Conservation (phyloP, 2,113 vertebrate genomes). For the Tylochromis polylepis region DNA sequence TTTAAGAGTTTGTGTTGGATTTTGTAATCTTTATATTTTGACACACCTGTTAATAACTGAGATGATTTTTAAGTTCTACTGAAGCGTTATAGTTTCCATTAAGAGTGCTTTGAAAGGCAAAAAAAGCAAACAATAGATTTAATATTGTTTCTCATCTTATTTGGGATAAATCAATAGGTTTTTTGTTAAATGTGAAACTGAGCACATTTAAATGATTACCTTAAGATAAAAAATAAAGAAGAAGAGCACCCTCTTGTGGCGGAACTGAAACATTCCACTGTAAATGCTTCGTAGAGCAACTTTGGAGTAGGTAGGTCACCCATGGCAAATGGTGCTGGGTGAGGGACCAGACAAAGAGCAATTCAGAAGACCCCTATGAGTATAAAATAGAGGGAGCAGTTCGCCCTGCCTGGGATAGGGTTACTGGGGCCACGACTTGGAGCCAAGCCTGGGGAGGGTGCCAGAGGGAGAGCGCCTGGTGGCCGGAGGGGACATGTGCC, state of each 20-base stretch:
- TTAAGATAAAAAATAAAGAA: neutral
- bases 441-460: too few species aligned
- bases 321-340: too few species aligned
- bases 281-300: too few species aligned
- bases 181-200: neutral
- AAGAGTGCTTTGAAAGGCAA: neutral
- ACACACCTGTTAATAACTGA: neutral
- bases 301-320: too few species aligned
- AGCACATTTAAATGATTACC: fast-evolving
- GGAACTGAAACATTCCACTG: neutral
- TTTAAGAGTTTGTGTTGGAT: neutral
- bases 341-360: too few species aligned
- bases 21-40: neutral
- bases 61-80: neutral
- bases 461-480: too few species aligned
- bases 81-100: neutral
- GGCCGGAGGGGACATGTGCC: too few species aligned
- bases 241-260: neutral
- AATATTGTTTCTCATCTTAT: neutral
- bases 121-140: neutral
- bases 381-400: too few species aligned
- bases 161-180: neutral
- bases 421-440: too few species aligned
- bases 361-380: too few species aligned
- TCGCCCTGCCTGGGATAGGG: too few species aligned